Evolutionary conservation across 2,113 vertebrate genomes (phyloP), one percentile per base, ranked within the genome.

Genomic region (Puntigrus tetrazona): DNA sequence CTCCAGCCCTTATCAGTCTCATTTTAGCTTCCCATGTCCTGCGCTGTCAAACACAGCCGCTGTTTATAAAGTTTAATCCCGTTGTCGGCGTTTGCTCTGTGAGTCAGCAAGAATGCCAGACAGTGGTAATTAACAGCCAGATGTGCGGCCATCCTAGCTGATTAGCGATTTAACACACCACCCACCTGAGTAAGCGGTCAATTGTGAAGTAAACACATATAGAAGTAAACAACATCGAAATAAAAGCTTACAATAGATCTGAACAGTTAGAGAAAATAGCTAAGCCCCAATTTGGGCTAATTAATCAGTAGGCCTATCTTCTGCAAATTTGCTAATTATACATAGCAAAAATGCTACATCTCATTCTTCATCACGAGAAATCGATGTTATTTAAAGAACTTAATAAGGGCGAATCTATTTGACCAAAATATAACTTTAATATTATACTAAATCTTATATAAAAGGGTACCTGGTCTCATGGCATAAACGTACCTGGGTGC

Each of bases 101-200:
- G 78, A 76, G 57, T 81, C 86, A 50, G 70, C 13, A 11, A 25
- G 50, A 72, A 82, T 14, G 22, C 45, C 43, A 70, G 59, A 86
- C 85, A 84, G 57, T 0, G 29, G 82, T 65, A 75, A 74, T 87
- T 80, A 84, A 81, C 5, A 70, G 9, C 78, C 59, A 80, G 59
- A 80, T 80, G 78, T 65, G 78, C 8, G 16, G 78, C 59, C 41
- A 80, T 65, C 59, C 27, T 43, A 3, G 14, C 78, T 22, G 78
- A 80, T 80, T 80, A 65, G n/a, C 41, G 3, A 18, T 80, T 79
- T 65, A 45, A 65, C 45, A 63, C 78, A 16, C 6, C 22, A 20
- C 36, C n/a, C 25, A 59, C 55, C 36, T 57, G 50, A 77, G 20
- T 34, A 36, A 57, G 31, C 31, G 29, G 76, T 25, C 76, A 41